Evolutionary conservation across 1,140 invertebrate genomes (phyloP), one percentile per base, ranked within the genome.

Genomic region (Phthorimaea operculella): DNA sequence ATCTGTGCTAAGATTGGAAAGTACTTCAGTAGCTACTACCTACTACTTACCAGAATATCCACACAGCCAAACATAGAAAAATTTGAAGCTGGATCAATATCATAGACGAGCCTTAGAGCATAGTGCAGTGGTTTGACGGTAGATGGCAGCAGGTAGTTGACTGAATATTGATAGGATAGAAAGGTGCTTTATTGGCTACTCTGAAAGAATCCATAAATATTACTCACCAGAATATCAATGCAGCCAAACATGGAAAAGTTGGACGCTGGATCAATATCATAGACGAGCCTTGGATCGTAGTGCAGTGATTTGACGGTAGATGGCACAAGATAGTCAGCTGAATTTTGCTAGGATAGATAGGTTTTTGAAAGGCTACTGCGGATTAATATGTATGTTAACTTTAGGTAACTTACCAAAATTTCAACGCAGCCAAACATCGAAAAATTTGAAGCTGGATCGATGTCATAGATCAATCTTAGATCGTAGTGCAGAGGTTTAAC

Each of bases 401-500:
- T n/a, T n/a, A n/a, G n/a, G n/a, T n/a, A 12, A 70, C 79, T 86
- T 55, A 90, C 88, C 51, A 83, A 57, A 15, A 92, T 92, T n/a
- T n/a, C n/a, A n/a, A n/a, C n/a, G n/a, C n/a, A n/a, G n/a, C n/a
- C n/a, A n/a, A 74, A 69, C 70, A 91, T 91, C 21, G 79, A 86
- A 60, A 90, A 90, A 57, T 89, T 87, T 10, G 87, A 84, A 14
- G 70, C 66, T 12, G 90, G 86, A 51, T 89, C 87, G 4, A 91
- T 67, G 64, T 89, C 82, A 5, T 89, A 89, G 1, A 87, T 59
- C 1, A 94, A 80, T 12, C 86, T 79, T 9, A 94, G 62, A 53
- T 88, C 87, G 65, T 94, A 95, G 71, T 92, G 89, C 9, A 79
- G 71, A 0, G 93, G 93, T 4, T 83, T 70, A n/a, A 94, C 80